phyloP scores from a whole-genome alignment of 1,140 invertebrate genomes.

The Macrobrachium nipponense region DNA sequence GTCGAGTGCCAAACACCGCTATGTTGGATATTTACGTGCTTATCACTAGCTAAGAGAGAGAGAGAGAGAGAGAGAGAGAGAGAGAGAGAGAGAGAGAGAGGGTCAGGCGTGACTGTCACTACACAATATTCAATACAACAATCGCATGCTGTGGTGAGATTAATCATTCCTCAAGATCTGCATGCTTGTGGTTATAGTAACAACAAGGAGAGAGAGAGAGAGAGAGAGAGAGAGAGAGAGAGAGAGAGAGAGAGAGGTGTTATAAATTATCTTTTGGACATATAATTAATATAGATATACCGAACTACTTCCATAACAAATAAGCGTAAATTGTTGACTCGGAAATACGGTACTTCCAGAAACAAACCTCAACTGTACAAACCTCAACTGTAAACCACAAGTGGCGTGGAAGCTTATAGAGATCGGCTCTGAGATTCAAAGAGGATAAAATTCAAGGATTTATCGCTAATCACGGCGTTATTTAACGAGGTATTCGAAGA shows the following conservation, averaged over 20 bases:
- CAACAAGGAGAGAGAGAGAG: not conserved
- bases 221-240: conserved; percentile 18
- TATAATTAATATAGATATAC: not conserved
- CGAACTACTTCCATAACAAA: not conserved
- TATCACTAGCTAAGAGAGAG: conserved; percentile 22
- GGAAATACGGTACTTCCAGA: too few relatives aligned
- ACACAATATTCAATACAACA: too few relatives aligned
- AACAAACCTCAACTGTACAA: too few relatives aligned
- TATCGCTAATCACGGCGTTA: not conserved
- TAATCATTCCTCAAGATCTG: too few relatives aligned
- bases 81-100: not conserved
- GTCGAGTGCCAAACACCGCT: too few relatives aligned
- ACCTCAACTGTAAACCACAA: too few relatives aligned
- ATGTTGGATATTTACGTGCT: not conserved
- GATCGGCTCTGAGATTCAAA: too few relatives aligned
- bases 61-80: conserved; percentile 5
- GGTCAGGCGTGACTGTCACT: not conserved
- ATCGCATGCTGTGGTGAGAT: too few relatives aligned
- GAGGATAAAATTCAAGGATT: not conserved
- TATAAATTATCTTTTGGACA: not conserved
- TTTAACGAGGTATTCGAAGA: not conserved
- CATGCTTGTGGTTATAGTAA: too few relatives aligned
- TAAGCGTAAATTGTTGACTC: too few relatives aligned
- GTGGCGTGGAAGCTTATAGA: too few relatives aligned
- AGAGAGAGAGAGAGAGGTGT: conserved; percentile 12